These are phyloP conservation scores for Myodes glareolus DNA, from an alignment of 2,113 vertebrate species.

Conservation along the genomic window DNA sequence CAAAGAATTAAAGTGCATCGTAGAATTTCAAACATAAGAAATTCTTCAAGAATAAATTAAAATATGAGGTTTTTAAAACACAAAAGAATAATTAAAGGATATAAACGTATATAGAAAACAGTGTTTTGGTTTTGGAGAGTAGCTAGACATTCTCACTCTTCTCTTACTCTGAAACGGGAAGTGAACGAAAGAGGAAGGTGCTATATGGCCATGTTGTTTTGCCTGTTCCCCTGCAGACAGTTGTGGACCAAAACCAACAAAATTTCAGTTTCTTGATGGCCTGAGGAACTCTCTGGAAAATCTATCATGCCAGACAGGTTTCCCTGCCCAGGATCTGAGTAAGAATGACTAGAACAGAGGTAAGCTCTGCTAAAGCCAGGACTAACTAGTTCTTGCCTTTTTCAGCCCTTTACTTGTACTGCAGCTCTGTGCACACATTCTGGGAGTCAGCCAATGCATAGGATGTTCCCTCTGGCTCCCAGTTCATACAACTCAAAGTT, in stretches of 20 bases:
- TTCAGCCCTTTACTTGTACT: neutral
- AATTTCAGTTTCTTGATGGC: neutral
- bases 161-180: neutral
- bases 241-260: neutral
- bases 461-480: neutral
- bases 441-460: neutral
- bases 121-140: neutral
- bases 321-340: neutral
- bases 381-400: neutral
- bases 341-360: neutral
- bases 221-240: neutral
- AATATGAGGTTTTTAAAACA: neutral
- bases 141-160: neutral
- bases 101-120: neutral
- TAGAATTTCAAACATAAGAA: neutral
- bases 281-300: neutral
- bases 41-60: neutral
- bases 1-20: neutral
- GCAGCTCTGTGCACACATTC: neutral
- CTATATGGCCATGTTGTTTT: neutral
- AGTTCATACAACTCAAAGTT: neutral
- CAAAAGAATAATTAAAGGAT: neutral
- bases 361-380: rapidly evolving
- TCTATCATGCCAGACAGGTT: neutral
- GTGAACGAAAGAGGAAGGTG: neutral